phyloP scores from a whole-genome alignment of 2,797 vertebrate species.

The Neomorphus geoffroyi region DNA sequence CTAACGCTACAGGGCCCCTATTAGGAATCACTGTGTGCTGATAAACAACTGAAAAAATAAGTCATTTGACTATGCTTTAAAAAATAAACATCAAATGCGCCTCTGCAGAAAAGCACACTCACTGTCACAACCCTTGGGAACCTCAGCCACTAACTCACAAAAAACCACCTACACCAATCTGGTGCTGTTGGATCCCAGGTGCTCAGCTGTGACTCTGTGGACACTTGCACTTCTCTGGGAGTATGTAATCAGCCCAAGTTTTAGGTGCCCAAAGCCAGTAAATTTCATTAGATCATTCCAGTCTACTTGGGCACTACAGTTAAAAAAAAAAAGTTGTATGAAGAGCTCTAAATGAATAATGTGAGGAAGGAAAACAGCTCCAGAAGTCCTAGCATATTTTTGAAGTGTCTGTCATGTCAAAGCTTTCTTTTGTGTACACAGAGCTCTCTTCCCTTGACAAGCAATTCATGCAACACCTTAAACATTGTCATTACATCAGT shows the following conservation, averaged over 20 bases:
- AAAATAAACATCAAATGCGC: background rate
- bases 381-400: background rate
- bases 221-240: background rate
- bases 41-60: background rate
- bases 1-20: background rate
- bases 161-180: rapidly evolving
- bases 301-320: background rate
- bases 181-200: background rate
- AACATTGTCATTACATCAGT: background rate
- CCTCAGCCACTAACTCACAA: background rate
- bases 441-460: background rate
- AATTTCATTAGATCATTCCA: background rate
- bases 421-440: background rate
- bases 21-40: background rate
- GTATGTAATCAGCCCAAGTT: background rate
- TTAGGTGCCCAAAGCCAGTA: background rate
- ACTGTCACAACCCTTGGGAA: background rate
- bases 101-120: background rate
- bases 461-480: background rate
- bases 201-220: background rate
- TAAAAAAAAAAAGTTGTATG: background rate
- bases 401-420: background rate
- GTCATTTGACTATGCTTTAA: background rate
- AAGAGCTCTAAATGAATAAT: background rate
- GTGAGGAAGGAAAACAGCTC: background rate